phyloP scores from a whole-genome alignment of 2,888 invertebrate genomes.

The Pachliopta kotzebuea region DNA sequence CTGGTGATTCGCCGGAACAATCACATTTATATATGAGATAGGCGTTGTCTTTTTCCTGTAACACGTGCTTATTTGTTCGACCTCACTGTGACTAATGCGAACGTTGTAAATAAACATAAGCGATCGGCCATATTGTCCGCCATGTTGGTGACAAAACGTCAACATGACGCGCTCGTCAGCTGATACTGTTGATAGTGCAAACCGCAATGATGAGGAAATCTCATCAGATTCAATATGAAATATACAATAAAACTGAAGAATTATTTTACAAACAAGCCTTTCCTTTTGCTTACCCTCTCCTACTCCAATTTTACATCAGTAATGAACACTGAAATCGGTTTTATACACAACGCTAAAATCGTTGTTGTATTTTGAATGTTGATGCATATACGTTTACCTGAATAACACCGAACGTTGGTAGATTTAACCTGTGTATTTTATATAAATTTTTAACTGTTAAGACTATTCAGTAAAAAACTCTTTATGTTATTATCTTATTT shows the following conservation, averaged over 20 bases:
- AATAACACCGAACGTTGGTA: constrained; percentile 33
- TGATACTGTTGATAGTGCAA: constrained; percentile 50
- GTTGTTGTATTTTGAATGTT: constrained; percentile 49
- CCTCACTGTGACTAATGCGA: constrained; percentile 38
- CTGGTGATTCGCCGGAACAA: constrained; percentile 11
- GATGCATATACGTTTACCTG: constrained; percentile 43
- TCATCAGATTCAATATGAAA: neutral
- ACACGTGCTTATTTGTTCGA: constrained; percentile 25
- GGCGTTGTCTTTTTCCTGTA: constrained; percentile 20
- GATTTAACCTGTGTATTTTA: no score
- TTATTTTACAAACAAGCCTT: neutral
- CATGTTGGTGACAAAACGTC: constrained; percentile 61
- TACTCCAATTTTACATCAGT: constrained; percentile 46
- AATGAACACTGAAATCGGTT: constrained; percentile 45
- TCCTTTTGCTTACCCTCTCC: neutral
- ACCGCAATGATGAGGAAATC: neutral
- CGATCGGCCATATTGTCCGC: constrained; percentile 60
- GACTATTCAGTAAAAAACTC: no score
- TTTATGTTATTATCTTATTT: no score
- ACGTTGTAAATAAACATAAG: constrained; percentile 64
- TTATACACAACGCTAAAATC: constrained; percentile 48
- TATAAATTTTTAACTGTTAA: no score
- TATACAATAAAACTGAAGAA: neutral
- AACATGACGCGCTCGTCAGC: constrained; percentile 61
- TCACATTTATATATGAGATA: constrained; percentile 4